Percentiles rank a stretch among this genome's conserved stretches.
These are phyloP conservation scores for Hipparchia sbordonii DNA, from an alignment of 2,888 invertebrate genomes.

Conservation along the genomic window DNA sequence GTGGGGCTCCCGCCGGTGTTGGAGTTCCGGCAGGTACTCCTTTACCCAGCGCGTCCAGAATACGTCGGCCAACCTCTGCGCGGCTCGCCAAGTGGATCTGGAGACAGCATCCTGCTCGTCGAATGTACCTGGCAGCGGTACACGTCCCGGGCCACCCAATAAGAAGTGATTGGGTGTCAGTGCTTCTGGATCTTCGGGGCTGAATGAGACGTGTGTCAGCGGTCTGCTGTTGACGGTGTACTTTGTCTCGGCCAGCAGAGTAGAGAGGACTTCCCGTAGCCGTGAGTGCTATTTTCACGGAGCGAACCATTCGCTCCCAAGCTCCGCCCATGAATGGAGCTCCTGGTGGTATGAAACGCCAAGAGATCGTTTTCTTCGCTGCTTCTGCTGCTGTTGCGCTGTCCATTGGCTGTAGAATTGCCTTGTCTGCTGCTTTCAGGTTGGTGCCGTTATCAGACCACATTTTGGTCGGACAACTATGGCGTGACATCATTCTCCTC, in stretches of 20 bases:
- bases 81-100: slow-evolving; percentile 27
- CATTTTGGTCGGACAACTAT: slow-evolving; percentile 38
- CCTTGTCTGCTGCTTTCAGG: slow-evolving; percentile 36
- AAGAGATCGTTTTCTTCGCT: slow-evolving; percentile 16
- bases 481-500: slow-evolving; percentile 37
- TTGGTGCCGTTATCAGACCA: slow-evolving; percentile 43
- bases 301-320: slow-evolving; percentile 39
- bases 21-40: slow-evolving; percentile 32
- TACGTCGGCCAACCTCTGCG: slow-evolving; percentile 31
- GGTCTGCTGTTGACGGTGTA: slow-evolving; percentile 5
- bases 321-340: slow-evolving; percentile 39
- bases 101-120: slow-evolving; percentile 19
- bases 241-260: slow-evolving; percentile 35
- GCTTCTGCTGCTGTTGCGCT: slow-evolving; percentile 11
- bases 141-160: slow-evolving; percentile 21
- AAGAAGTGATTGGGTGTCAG: slow-evolving; percentile 45
- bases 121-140: slow-evolving; percentile 12
- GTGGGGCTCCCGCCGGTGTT: slow-evolving; percentile 35
- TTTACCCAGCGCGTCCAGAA: slow-evolving; percentile 38
- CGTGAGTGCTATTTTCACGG: slow-evolving; percentile 37
- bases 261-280: slow-evolving; percentile 33
- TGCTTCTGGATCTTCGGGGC: slow-evolving; percentile 38
- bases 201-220: slow-evolving; percentile 1
- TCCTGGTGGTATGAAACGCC: slow-evolving; percentile 32
- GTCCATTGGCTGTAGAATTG: slow-evolving; percentile 27